Conservation (phyloP, 2,113 vertebrate genomes). For the Tragelaphus buxtoni region DNA sequence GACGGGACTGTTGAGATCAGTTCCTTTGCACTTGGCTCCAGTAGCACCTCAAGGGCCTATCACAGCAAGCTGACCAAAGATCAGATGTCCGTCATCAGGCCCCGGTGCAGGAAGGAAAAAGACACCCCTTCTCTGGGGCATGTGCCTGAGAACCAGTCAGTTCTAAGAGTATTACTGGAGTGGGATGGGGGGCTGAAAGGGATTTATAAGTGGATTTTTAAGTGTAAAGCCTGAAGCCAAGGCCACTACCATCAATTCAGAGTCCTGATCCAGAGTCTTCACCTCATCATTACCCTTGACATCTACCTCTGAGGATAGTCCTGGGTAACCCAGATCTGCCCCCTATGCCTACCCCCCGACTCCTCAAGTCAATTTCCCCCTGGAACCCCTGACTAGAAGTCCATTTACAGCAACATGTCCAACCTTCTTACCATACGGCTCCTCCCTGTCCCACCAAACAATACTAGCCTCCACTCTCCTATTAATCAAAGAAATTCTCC, state of each 20-base stretch:
- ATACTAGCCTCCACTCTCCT: not conserved
- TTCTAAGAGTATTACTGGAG: not conserved
- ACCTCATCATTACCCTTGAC: not conserved
- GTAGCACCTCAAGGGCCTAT: not conserved
- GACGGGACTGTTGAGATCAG: not conserved
- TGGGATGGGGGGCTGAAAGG: not conserved
- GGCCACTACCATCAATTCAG: not conserved
- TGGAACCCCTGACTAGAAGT: not conserved
- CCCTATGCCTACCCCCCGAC: not conserved
- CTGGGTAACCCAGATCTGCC: not conserved
- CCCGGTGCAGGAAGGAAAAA: not conserved
- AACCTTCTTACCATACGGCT: not conserved
- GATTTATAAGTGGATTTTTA: not conserved
- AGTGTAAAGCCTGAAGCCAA: not conserved
- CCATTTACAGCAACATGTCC: not conserved
- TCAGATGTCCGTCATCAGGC: not conserved
- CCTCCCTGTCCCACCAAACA: not conserved
- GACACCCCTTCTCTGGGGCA: not conserved
- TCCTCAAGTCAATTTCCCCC: not conserved
- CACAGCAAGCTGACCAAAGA: not conserved
- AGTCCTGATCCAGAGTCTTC: not conserved
- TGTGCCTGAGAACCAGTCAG: not conserved
- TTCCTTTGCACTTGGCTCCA: not conserved
- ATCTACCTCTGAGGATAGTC: not conserved
- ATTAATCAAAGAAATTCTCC: not conserved